Evolutionary conservation across 2,113 vertebrate genomes (phyloP), one percentile per base, ranked within the genome.

Genomic region (Brachyistius frenatus): DNA sequence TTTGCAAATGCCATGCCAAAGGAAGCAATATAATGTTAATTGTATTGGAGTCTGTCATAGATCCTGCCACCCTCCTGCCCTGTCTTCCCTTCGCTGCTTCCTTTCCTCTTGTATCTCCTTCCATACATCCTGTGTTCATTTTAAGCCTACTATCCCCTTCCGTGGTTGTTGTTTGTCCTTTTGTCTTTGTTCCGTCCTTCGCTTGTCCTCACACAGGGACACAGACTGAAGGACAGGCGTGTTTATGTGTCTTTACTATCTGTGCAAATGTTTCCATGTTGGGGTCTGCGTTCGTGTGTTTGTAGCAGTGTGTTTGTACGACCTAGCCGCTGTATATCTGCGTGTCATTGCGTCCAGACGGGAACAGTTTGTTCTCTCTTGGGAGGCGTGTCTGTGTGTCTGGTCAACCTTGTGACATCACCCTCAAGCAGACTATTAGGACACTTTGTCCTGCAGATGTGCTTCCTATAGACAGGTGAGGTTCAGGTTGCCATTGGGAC

Each of bases 301-400:
- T 55, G 53, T 23, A 14, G 44, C 39, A 3, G 3, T 15, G 37
- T 30, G 50, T 56, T 10, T 56, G 57, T 35, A 31, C 2, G 9
- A 37, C 49, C 57, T 35, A 11, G 37, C 2, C 3, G 0, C 32
- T 61, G 32, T 69, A 74, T 54, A 68, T 66, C 23, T 61, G 63
- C 57, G 61, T 76, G 76, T 83, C 80, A 78, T 64, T 73, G 62
- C 60, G 68, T 62, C 70, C 75, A 81, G 65, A 61, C 46, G 1
- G 16, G 57, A 64, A 80, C 82, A 78, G 37, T 73, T 69, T 82
- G 82, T 90, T 86, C 80, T 90, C 73, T 87, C 55, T 16, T 4
- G 39, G 65, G 83, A 64, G 60, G 16, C 16, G 47, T 76, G 41
- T 73, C 67, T 46, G 66, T 66, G 41, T 66, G 76, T 80, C 76